These are phyloP conservation scores for Brachyhypopomus gauderio DNA, from an alignment of 2,113 vertebrate genomes.

Conservation along the genomic window DNA sequence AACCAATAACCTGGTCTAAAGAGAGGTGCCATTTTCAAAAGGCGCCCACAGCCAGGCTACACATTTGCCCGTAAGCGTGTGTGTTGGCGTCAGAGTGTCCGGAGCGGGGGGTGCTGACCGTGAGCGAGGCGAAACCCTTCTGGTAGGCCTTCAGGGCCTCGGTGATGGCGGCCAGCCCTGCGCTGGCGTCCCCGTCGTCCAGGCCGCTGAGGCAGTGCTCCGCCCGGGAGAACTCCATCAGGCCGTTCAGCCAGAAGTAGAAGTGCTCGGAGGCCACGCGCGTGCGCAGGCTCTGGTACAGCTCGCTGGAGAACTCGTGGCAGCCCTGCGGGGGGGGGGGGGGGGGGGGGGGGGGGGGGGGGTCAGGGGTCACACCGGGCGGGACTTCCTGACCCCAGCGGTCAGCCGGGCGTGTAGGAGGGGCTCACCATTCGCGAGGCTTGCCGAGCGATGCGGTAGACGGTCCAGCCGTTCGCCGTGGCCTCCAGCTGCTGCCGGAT, in stretches of 20 bases:
- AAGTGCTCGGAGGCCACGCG: conserved; percentile 97
- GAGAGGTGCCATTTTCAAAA: too few relatives aligned
- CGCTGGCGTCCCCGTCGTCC: conserved; percentile 87
- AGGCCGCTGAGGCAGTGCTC: conserved; percentile 89
- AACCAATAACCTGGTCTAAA: too few relatives aligned
- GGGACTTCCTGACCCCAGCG: too few relatives aligned
- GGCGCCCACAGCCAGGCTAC: too few relatives aligned
- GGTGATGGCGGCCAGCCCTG: conserved; percentile 87
- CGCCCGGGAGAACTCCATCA: conserved; percentile 96
- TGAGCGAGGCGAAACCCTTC: conserved; percentile 95
- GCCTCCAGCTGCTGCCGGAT: conserved; percentile 95
- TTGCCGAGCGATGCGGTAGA: conserved; percentile 94
- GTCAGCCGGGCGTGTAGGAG: background rate
- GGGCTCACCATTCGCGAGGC: conserved; percentile 90
- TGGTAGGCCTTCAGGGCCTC: conserved; percentile 94
- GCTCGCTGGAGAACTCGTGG: conserved; percentile 93
- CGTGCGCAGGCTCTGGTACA: conserved; percentile 93
- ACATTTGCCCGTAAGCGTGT: too few relatives aligned
- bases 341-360: background rate
- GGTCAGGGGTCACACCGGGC: background rate
- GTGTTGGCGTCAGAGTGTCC: too few relatives aligned
- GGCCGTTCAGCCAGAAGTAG: conserved; percentile 98
- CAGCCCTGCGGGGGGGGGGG: conserved; percentile 79
- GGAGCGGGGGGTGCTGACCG: conserved; percentile 80
- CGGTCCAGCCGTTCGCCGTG: conserved; percentile 94